A percentile compares a stretch with the other conserved stretches of the same genome.
Conservation (phyloP, 2,797 vertebrate genomes). For the Liparis tanakae region DNA sequence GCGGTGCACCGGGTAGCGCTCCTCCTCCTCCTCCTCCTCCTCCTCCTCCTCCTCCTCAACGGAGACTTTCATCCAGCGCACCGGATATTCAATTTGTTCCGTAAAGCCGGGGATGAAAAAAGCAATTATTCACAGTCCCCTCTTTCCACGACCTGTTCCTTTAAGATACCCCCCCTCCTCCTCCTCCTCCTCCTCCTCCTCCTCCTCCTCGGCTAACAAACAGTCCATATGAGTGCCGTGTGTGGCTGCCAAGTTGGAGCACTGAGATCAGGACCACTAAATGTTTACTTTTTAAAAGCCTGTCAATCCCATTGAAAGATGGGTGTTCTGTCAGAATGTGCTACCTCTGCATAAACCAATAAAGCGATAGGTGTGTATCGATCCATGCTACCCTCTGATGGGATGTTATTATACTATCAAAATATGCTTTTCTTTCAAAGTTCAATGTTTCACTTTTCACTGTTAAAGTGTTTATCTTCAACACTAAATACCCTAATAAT, state of each 20-base stretch:
- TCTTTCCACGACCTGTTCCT: slow-evolving; percentile 84
- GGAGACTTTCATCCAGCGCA: slow-evolving; percentile 75
- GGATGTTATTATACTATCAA: too few relatives aligned
- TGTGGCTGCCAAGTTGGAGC: slow-evolving; percentile 56
- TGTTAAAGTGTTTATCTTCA: too few relatives aligned
- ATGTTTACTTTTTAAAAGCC: slow-evolving; percentile 40
- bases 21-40: too few relatives aligned
- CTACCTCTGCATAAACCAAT: too few relatives aligned
- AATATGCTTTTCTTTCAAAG: too few relatives aligned
- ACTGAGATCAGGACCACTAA: slow-evolving; percentile 58
- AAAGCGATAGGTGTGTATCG: too few relatives aligned
- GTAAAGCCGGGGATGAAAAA: slow-evolving; percentile 81
- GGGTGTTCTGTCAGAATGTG: too few relatives aligned
- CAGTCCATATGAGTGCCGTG: slow-evolving; percentile 76
- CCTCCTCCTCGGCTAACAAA: slow-evolving; percentile 56
- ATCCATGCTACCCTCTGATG: too few relatives aligned
- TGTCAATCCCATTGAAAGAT: slow-evolving; percentile 72
- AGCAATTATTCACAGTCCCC: slow-evolving; percentile 84
- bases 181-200: neutral
- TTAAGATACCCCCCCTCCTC: slow-evolving; percentile 75
- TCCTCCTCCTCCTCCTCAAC: slow-evolving; percentile 54
- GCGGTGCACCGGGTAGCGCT: too few relatives aligned
- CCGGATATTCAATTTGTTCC: slow-evolving; percentile 86
- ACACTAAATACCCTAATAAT: too few relatives aligned
- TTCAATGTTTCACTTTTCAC: too few relatives aligned